Percentiles rank a stretch among this genome's conserved stretches.
Evolutionary conservation across 2,797 vertebrate genomes (phyloP).

Genomic region (Myripristis jacobus): DNA sequence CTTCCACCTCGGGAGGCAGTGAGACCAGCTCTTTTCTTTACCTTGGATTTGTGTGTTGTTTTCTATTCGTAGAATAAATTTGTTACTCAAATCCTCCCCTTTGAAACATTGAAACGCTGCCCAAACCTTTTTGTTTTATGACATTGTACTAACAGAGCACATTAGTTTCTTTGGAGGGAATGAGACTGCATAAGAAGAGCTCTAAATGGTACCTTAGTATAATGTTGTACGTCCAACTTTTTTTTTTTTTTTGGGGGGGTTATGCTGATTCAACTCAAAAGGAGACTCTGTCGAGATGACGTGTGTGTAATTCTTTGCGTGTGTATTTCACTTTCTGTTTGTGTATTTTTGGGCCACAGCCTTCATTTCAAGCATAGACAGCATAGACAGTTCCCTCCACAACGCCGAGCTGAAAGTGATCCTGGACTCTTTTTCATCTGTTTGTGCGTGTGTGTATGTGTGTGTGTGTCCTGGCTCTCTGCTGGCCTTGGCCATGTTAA

Average conservation of each 20-base stretch:
- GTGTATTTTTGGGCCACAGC: conserved; percentile 63
- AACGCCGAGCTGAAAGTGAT: conserved; percentile 60
- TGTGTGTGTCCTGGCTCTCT: conserved; percentile 59
- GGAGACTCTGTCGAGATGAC: conserved; percentile 27
- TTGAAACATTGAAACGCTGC: conserved; percentile 25
- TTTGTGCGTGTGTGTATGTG: conserved; percentile 39
- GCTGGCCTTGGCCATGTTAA: conserved; percentile 77
- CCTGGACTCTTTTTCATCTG: conserved; percentile 37
- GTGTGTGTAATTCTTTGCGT: conserved; percentile 39
- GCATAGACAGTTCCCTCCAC: conserved; percentile 50
- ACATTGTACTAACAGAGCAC: conserved; percentile 39
- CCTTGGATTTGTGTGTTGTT: conserved; percentile 65
- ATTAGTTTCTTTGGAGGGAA: conserved; percentile 47
- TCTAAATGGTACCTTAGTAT: conserved; percentile 46
- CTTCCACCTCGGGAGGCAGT: conserved; percentile 69
- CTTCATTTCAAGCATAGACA: conserved; percentile 55
- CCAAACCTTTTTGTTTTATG: conserved; percentile 53
- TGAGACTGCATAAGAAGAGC: conserved; percentile 23
- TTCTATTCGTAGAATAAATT: conserved; percentile 53
- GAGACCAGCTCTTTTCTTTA: conserved; percentile 58
- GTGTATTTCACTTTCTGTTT: conserved; percentile 59
- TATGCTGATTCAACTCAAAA: conserved; percentile 38
- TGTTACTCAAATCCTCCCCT: conserved; percentile 50
- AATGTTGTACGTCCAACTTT: conserved; percentile 53
- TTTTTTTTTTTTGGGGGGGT: too few species aligned